phyloP scores from a whole-genome alignment of 2,888 invertebrate genomes.

The Aphelenchoides bicaudatus region DNA sequence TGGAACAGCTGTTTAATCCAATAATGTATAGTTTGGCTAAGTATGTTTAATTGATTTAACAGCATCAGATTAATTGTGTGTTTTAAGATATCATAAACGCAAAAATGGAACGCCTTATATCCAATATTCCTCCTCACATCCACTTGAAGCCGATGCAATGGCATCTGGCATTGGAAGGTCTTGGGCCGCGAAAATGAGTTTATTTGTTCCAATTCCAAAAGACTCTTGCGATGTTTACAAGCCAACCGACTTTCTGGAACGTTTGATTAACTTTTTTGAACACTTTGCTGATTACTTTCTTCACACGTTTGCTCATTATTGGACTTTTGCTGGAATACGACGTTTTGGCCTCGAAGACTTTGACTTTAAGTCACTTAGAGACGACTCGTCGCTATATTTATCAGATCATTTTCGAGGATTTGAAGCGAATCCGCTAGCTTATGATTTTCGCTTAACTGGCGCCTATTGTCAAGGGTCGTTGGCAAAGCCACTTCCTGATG shows the following conservation, averaged over 20 bases:
- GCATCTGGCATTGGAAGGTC: constrained; percentile 6
- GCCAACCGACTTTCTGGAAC: not conserved
- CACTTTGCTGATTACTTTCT: constrained; percentile 13
- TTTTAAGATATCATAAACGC: constrained; percentile 21
- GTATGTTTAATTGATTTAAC: too few species aligned
- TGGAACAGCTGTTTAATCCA: constrained; percentile 38
- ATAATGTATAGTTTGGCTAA: constrained; percentile 29
- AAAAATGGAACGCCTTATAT: constrained; percentile 24
- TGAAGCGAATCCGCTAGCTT: constrained; percentile 14
- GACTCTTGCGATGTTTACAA: constrained; percentile 20
- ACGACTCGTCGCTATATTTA: constrained; percentile 1
- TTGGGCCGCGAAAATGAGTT: constrained; percentile 18
- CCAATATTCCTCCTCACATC: constrained; percentile 12
- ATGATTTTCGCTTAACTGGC: constrained; percentile 24
- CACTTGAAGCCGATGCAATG: constrained; percentile 13
- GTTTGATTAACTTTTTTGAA: constrained; percentile 4
- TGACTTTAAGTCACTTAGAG: not conserved
- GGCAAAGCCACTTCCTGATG: constrained; percentile 13
- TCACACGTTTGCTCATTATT: constrained; percentile 1
- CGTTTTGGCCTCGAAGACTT: not conserved
- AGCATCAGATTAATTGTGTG: too few species aligned
- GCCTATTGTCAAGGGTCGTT: constrained; percentile 20
- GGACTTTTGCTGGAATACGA: not conserved
- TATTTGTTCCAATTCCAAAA: constrained; percentile 18
- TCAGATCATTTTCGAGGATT: constrained; percentile 10